These are phyloP conservation scores for Hydrozoanthus gracilis DNA, from an alignment of 92 coral and sea anemone species.

Conservation along the genomic window DNA sequence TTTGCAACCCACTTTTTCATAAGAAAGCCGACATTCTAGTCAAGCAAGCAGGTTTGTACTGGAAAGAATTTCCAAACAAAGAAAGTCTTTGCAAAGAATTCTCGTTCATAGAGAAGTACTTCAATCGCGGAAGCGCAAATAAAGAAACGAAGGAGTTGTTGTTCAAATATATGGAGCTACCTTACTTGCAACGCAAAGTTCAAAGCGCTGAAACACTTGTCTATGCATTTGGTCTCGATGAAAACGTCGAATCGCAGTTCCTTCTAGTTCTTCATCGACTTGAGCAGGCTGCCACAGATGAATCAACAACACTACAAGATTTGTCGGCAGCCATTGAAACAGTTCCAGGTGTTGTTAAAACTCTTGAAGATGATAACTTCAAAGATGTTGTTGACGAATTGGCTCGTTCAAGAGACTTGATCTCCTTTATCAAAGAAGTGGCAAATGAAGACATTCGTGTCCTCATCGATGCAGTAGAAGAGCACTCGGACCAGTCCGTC, in stretches of 20 bases:
- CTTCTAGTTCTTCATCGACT: not conserved
- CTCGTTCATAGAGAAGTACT: slow-evolving; percentile 38
- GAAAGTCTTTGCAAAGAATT: slow-evolving; percentile 69
- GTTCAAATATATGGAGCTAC: slow-evolving; percentile 54
- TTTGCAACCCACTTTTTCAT: slow-evolving; percentile 32
- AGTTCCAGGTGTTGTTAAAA: slow-evolving; percentile 52
- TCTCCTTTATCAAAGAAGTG: slow-evolving; percentile 74
- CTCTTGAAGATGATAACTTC: slow-evolving; percentile 58
- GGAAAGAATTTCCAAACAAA: slow-evolving; percentile 30
- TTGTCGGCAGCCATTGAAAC: slow-evolving; percentile 21
- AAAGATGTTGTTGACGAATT: slow-evolving; percentile 69
- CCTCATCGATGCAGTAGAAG: slow-evolving; percentile 96
- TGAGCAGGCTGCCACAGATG: not conserved
- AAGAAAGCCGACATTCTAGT: not conserved
- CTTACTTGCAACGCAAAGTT: slow-evolving; percentile 57
- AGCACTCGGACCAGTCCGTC: slow-evolving; percentile 94
- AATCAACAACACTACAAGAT: slow-evolving; percentile 18
- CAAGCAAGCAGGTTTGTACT: not conserved
- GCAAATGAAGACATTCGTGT: slow-evolving; percentile 91
- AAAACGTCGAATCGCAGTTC: not conserved
- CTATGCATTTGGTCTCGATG: slow-evolving; percentile 58
- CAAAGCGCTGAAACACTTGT: slow-evolving; percentile 55
- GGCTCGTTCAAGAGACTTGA: slow-evolving; percentile 71
- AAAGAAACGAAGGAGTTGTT: slow-evolving; percentile 43
- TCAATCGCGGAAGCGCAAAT: slow-evolving; percentile 16